Evolutionary conservation across 2,113 vertebrate species (phyloP), one percentile per base, ranked within the genome.

Genomic region (Pomatorhinus ruficollis): DNA sequence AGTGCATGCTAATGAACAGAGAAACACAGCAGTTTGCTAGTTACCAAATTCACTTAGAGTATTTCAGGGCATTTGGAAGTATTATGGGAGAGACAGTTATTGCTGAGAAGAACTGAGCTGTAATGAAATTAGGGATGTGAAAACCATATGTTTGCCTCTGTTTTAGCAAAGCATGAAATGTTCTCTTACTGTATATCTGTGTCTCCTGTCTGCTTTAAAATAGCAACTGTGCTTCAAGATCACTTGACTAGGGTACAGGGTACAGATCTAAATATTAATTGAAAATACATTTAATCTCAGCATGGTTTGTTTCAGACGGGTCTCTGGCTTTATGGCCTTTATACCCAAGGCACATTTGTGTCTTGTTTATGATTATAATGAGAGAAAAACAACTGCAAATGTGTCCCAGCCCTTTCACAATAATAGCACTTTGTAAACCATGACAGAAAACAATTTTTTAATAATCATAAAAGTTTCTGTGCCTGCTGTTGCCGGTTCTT

Each of bases 71-170:
- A 92, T 82, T 87, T 96, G 84, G 53, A 90, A 68, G 60, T 93
- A 87, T 92, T 93, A 89, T 71, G 69, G 81, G 63, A 89, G 57
- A 96, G 92, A 87, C 76, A 84, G 63, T 91, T 95, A 87, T 94
- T 96, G 80, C 74, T 82, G 80, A 95, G 90, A 79, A 90, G 74
- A 95, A 47, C 77, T 56, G 93, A 90, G 79, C 39, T 56, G 53
- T 87, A 87, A 92, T 96, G 94, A 92, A 93, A 95, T 97, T 91
- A 93, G 47, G 83, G 59, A 76, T 92, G 44, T 42, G 28, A 82
- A 96, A 92, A 93, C 40, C 90, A 31, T 94, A 87, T 94, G 93
- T 87, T 95, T 95, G 89, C 66, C 66, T 96, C 72, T 93, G 80
- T 74, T 92, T 84, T 61, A 87, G 39, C 77, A 94, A 95, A 83